Evolutionary conservation across 2,888 invertebrate genomes (phyloP), one percentile per base, ranked within the genome.

Genomic region (Melikaiella ostensackeni): DNA sequence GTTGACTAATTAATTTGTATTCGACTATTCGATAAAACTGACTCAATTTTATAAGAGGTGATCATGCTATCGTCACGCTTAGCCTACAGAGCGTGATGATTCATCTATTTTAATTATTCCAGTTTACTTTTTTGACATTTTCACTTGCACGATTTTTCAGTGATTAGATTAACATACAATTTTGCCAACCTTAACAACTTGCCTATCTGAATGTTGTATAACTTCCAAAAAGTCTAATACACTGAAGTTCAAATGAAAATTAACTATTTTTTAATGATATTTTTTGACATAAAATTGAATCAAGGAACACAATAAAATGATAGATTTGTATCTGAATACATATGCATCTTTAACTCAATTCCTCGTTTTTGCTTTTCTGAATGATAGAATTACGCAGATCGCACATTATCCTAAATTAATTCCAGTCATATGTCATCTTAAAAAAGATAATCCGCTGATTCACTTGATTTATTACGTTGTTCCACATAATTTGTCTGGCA

Each of bases 81-180:
- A 42, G 2, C 27, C 30, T 46, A 27, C 46, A 30, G 66, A 70
- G 66, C 66, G 46, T 70, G 66, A 70, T 70, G 66, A 70, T 70
- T 27, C 19, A 19, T 46, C 66, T 70, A 38, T 42, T 42, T 30
- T 27, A 21, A 27, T 42, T 27, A 46, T 46, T 46, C 16, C 42
- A 64, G 46, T 70, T 46, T 46, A 70, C 27, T 46, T 27, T 66
- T 13, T 66, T 57, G 59, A 59, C 6, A 66, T 2, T 66, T 66
- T 66, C 42, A 24, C 42, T 46, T 59, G 24, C 42, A 66, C 24
- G 42, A 66, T 27, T 42, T 21, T 64, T n/a, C 63, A 24, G 8
- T 30, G 42, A 59, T 24, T 24, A 59, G 16, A 24, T 59, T 59
- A 27, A 3, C 9, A 21, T 55, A 3, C 9, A 55, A 55, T 21